Conservation (phyloP, 1,140 invertebrate genomes). For the Ips nitidus region DNA sequence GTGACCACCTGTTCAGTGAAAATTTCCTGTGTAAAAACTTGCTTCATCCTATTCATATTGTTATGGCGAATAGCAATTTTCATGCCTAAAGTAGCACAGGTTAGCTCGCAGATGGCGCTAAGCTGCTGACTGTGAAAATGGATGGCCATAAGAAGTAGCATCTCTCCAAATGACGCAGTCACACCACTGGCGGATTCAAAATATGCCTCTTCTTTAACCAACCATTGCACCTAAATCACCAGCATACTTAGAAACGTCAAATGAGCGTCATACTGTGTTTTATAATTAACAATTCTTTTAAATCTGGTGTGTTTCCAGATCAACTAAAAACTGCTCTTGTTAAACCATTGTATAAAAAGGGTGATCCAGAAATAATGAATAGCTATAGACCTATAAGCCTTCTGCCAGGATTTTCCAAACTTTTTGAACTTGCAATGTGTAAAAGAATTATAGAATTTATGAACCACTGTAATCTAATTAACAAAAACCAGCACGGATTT, state of each 20-base stretch:
- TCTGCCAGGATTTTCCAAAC: too few relatives aligned
- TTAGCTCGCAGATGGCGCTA: conserved; percentile 87
- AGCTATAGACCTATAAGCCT: too few relatives aligned
- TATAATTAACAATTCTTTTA: not conserved
- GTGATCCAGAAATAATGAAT: too few relatives aligned
- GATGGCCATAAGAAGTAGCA: conserved; percentile 93
- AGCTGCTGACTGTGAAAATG: conserved; percentile 96
- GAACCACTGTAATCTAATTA: too few relatives aligned
- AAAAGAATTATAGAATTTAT: too few relatives aligned
- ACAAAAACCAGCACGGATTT: too few relatives aligned
- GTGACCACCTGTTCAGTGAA: conserved; percentile 98
- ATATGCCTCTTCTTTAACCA: conserved; percentile 86
- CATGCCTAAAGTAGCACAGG: conserved; percentile 93
- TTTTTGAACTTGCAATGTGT: too few relatives aligned
- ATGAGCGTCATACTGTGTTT: not conserved
- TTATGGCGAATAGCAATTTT: conserved; percentile 90
- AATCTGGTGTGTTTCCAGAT: conserved; percentile 1
- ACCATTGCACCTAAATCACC: conserved; percentile 69
- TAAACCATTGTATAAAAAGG: too few relatives aligned
- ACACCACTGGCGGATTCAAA: conserved; percentile 78
- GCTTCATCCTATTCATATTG: conserved; percentile 87
- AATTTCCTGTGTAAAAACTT: conserved; percentile 95
- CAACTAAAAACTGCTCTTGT: too few relatives aligned
- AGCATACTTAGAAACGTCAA: not conserved
- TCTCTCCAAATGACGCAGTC: conserved; percentile 90